Base-by-base conservation (phyloP, 2,797 vertebrate species). In the Emys orbicularis region DNA sequence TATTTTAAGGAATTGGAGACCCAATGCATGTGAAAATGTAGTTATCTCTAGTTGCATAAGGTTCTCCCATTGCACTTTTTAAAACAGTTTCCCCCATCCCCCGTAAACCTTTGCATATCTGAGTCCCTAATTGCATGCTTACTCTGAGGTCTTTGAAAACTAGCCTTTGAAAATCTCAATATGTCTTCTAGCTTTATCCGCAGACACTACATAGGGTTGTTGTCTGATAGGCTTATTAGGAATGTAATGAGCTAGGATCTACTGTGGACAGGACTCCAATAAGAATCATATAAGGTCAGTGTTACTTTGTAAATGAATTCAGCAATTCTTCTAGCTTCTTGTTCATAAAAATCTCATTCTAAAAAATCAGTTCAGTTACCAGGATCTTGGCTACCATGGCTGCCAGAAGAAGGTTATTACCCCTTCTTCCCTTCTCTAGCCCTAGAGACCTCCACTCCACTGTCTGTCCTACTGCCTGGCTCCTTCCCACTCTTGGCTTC, bases 361-460 rank as follows among this genome's bases (percentile, higher is more conserved):
- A 7, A 94, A 91, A 80, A 95, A 96, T 96, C 87, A 94, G 93
- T 91, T 96, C 93, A 96, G 85, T 54, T 95, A 91, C 87, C 95
- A 95, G 84, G 50, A 85, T 94, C 93, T 77, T 86, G 91, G 84
- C 88, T 90, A 79, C 88, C 93, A 80, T 82, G 88, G 90, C 82
- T 97, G 96, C 93, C 90, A 80, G 84, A 91, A 81, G 84, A 96
- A 93, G 82, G 57, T 81, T 96, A 31, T 93, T 86, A 93, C 52
- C 90, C 84, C 85, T 93, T 34, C 56, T 91, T 94, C 81, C 91
- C 79, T 93, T 44, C 81, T 90, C 29, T 90, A 91, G 83, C 59
- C 83, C 88, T 84, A 76, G 56, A 94, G 92, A 92, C 10, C n/a
- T 23, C 65, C 19, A 92, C 83, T 76, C 56, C 61, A 79, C 23